Conservation (phyloP, 2,113 vertebrate species). For the Crypturellus undulatus region DNA sequence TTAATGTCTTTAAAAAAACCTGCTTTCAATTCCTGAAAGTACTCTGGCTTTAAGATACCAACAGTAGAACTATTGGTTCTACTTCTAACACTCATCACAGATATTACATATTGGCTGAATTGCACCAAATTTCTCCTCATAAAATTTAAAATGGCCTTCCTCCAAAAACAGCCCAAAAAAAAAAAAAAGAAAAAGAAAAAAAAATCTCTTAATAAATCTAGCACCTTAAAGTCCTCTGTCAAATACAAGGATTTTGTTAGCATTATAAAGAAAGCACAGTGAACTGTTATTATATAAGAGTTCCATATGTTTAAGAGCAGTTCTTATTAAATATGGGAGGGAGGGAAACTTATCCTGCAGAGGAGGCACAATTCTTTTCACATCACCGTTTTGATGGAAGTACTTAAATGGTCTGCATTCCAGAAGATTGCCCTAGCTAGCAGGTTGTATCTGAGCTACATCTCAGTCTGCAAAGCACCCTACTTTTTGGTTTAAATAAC, state of each 20-base stretch:
- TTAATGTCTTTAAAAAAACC: not conserved
- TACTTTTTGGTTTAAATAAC: not conserved
- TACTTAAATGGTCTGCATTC: not conserved
- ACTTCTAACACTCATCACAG: conserved; percentile 22
- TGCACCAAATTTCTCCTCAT: conserved; percentile 22
- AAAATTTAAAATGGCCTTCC: conserved; percentile 31
- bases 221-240: conserved; percentile 19
- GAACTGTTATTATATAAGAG: not conserved
- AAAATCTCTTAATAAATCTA: not conserved
- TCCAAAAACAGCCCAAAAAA: not conserved
- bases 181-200: too few relatives aligned
- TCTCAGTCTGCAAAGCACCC: not conserved
- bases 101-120: not conserved
- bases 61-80: not conserved
- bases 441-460: not conserved
- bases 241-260: conserved; percentile 41
- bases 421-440: not conserved
- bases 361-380: not conserved
- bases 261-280: not conserved
- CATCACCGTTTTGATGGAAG: not conserved
- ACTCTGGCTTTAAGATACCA: not conserved
- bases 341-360: not conserved
- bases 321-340: not conserved
- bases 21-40: not conserved
- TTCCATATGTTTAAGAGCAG: not conserved